A percentile compares a stretch with the other conserved stretches of the same genome.
Conservation (phyloP, 2,113 vertebrate genomes). For the Chaetops frenatus region DNA sequence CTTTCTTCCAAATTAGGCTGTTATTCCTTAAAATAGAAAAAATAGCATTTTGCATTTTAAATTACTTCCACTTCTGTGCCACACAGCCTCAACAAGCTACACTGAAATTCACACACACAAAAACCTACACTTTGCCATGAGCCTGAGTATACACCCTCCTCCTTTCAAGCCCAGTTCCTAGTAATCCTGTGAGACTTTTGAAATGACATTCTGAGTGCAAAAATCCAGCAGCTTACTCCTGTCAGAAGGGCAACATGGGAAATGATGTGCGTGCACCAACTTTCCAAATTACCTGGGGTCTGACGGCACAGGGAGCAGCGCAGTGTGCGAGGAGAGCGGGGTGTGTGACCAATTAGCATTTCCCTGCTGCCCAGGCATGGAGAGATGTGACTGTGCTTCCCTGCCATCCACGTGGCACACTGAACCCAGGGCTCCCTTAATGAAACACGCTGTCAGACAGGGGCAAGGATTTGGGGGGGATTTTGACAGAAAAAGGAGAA, state of each 20-base stretch:
- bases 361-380: background rate
- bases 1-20: background rate
- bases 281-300: slow-evolving; percentile 28
- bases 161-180: background rate
- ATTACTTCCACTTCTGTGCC: background rate
- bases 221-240: background rate
- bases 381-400: background rate
- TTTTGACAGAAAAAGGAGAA: slow-evolving; percentile 56
- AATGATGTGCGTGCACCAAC: background rate
- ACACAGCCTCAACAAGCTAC: background rate
- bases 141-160: background rate
- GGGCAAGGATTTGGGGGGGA: slow-evolving; percentile 1
- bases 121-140: background rate
- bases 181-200: background rate
- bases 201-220: background rate
- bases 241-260: background rate
- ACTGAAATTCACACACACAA: background rate
- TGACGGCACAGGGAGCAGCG: background rate
- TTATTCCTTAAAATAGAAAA: background rate
- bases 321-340: background rate
- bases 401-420: background rate
- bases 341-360: slow-evolving; percentile 36
- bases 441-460: slow-evolving; percentile 38
- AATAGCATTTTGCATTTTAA: slow-evolving; percentile 4
- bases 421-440: slow-evolving; percentile 34